Percentiles rank a stretch among this genome's conserved stretches.
These are phyloP conservation scores for Panagrolaimus sp. DNA, from an alignment of 1,140 invertebrate genomes.

Conservation along the genomic window DNA sequence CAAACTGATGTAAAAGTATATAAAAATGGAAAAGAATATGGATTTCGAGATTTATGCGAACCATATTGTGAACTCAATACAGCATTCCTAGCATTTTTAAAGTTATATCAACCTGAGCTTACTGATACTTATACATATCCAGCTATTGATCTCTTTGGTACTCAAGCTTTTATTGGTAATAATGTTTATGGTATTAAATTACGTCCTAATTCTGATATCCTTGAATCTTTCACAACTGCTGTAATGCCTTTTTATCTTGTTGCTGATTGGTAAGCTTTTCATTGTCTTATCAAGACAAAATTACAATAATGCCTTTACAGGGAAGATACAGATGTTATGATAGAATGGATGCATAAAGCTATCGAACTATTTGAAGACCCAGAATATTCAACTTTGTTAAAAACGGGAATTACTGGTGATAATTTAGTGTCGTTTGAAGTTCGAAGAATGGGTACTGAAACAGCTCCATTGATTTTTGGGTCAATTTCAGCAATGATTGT, in stretches of 20 bases:
- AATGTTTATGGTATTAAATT: conserved; percentile 53
- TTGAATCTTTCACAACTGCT: conserved; percentile 45
- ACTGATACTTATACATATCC: conserved; percentile 52
- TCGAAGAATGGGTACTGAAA: conserved; percentile 54
- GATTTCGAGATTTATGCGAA: conserved; percentile 51
- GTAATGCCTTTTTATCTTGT: conserved; percentile 54
- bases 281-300: conserved; percentile 17
- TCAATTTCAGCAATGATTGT: conserved; percentile 51
- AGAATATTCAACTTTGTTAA: conserved; percentile 42
- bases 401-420: conserved; percentile 56
- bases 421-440: conserved; percentile 51
- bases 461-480: conserved; percentile 47
- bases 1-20: conserved; percentile 47
- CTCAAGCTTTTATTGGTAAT: conserved; percentile 53
- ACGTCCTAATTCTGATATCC: conserved; percentile 27
- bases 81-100: conserved; percentile 54
- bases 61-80: conserved; percentile 57
- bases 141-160: conserved; percentile 53
- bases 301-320: neutral
- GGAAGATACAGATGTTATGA: conserved; percentile 10
- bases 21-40: conserved; percentile 29
- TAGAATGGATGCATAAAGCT: conserved; percentile 43
- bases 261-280: conserved; percentile 43
- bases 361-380: conserved; percentile 46
- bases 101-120: conserved; percentile 49